Evolutionary conservation across 2,797 vertebrate genomes (phyloP).

Genomic region (Capromys pilorides): DNA sequence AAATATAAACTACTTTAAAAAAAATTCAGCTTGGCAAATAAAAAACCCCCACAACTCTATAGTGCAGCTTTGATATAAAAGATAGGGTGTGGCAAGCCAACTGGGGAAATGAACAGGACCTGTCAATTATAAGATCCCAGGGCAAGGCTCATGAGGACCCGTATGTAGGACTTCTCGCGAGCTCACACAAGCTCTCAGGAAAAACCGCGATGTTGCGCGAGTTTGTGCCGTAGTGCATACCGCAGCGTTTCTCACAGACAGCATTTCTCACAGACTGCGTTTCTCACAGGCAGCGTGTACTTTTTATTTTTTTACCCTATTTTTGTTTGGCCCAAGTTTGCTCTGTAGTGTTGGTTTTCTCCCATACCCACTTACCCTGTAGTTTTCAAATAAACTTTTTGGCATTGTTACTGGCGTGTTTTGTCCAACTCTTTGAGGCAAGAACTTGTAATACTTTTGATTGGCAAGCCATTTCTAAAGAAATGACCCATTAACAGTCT

Average conservation of each 20-base stretch:
- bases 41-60: neutral
- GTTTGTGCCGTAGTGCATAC: accelerated
- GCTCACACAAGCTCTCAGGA: neutral
- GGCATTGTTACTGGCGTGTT: neutral
- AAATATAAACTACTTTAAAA: neutral
- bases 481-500: neutral
- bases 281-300: neutral
- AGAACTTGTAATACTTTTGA: neutral
- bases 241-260: neutral
- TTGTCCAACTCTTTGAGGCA: neutral
- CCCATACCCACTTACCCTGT: neutral
- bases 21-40: constrained; percentile 11
- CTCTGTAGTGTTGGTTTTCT: neutral
- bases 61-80: neutral
- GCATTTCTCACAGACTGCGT: too few species aligned
- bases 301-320: neutral
- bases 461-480: neutral
- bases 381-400: neutral
- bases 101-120: neutral
- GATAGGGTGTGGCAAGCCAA: neutral
- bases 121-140: neutral
- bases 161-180: neutral
- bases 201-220: neutral
- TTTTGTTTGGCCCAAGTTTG: neutral
- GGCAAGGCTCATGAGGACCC: neutral